A percentile compares a stretch with the other conserved stretches of the same genome.
phyloP scores from a whole-genome alignment of 2,888 invertebrate species.

The Oscheius sp. region DNA sequence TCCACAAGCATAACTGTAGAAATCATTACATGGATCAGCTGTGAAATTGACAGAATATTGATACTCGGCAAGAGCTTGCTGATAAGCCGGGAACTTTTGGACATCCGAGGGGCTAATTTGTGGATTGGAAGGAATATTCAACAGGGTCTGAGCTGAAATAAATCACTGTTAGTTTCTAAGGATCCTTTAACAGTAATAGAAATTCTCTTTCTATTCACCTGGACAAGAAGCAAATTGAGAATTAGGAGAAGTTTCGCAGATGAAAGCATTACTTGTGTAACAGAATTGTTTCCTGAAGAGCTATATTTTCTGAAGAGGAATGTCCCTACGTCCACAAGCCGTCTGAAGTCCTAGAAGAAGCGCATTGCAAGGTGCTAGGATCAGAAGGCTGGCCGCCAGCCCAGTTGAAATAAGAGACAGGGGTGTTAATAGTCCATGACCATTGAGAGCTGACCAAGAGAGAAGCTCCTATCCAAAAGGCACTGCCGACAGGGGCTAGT shows the following conservation, averaged over 20 bases:
- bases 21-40: constrained; percentile 67
- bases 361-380: background rate
- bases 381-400: background rate
- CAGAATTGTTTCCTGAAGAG: background rate
- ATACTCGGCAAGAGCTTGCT: constrained; percentile 47
- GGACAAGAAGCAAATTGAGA: background rate
- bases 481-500: background rate
- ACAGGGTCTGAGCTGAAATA: background rate
- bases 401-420: background rate
- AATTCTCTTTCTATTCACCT: background rate
- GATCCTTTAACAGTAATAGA: no score
- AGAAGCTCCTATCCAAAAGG: background rate
- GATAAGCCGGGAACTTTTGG: constrained; percentile 48
- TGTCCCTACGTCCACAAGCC: background rate
- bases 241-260: background rate
- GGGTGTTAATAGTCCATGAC: background rate
- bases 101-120: constrained; percentile 44
- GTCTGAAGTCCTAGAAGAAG: background rate
- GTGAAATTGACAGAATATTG: constrained; percentile 52
- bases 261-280: background rate
- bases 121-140: constrained; percentile 46
- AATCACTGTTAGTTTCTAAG: background rate
- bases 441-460: background rate
- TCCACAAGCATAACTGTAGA: constrained; percentile 67
- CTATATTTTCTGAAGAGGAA: background rate